These are phyloP conservation scores for Hydrochoerus hydrochaeris DNA, from an alignment of 2,113 vertebrate genomes.

Conservation along the genomic window DNA sequence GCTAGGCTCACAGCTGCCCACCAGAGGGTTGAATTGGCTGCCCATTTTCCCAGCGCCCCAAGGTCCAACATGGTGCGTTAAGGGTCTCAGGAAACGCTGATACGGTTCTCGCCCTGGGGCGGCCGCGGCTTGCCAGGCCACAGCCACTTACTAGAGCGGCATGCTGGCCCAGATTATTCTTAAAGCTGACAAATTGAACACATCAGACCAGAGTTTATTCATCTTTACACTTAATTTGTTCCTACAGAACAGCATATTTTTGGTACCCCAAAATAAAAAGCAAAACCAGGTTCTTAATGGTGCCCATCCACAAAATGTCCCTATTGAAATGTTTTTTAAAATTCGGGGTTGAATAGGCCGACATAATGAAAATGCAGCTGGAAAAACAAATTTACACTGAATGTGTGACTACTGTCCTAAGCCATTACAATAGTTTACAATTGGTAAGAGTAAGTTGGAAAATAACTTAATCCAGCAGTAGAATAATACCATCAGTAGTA, in stretches of 20 bases:
- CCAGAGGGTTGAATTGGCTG: too few relatives aligned
- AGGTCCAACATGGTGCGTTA: too few relatives aligned
- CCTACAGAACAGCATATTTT: neutral
- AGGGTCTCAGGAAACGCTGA: too few relatives aligned
- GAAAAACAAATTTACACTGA: constrained; percentile 72
- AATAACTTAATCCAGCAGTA: constrained; percentile 81
- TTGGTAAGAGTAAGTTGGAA: constrained; percentile 67
- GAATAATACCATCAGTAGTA: constrained; percentile 79
- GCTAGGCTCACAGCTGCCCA: too few relatives aligned
- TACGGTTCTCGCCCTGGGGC: too few relatives aligned
- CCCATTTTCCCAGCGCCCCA: too few relatives aligned
- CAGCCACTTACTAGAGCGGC: too few relatives aligned
- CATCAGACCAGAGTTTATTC: neutral
- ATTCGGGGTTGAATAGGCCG: constrained; percentile 69
- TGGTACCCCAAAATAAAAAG: neutral
- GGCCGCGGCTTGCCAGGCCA: too few relatives aligned
- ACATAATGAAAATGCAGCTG: constrained; percentile 70
- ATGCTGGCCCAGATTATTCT: constrained; percentile 5
- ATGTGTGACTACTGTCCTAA: constrained; percentile 61
- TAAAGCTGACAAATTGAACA: neutral
- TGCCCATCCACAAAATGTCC: constrained; percentile 30
- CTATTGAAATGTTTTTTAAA: constrained; percentile 63
- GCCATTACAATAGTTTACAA: constrained; percentile 72
- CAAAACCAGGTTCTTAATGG: constrained; percentile 37
- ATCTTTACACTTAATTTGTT: constrained; percentile 33